Evolutionary conservation across 2,113 vertebrate species (phyloP), one percentile per base, ranked within the genome.

Genomic region (Malurus melanocephalus): DNA sequence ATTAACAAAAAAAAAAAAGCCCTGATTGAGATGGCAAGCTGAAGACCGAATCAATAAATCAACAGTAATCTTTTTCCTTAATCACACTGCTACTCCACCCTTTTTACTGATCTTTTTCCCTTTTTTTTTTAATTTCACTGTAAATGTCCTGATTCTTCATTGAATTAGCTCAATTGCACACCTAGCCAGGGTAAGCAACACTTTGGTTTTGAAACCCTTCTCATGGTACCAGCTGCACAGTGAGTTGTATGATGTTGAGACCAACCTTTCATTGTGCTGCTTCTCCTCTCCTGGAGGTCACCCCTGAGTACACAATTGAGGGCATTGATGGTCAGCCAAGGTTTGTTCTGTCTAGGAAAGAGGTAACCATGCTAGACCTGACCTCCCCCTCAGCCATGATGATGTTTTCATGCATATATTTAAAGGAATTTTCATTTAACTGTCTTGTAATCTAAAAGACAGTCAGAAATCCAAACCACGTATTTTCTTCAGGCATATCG

Each of bases 1-100:
- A 92, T 72, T 59, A 91, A 69, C 28, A 4, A 40, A 81, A 64
- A 65, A 40, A 51, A 49, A 87, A 87, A 32, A 15, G 4, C 23
- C 38, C 32, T 71, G 91, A 93, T 78, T 91, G 88, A 93, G 93
- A 89, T 45, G 65, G 86, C 55, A 79, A 92, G 74, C 53, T 71
- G 42, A 95, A 85, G 56, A 74, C 65, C 0, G 2, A 94, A 90
- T 76, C 77, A 79, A 94, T 75, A 95, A 92, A 89, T 90, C 75
- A 94, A 77, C 80, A 72, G 94, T 75, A 93, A 95, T 86, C 77
- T 82, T 89, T 62, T 78, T 72, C 87, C 92, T 67, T 80, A 93
- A 90, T 77, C 79, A 91, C 77, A 91, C 56, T 76, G 59, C 62
- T 93, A 90, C 64, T 81, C 88, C 88, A 94, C 66, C 80, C 43